phyloP scores from a whole-genome alignment of 2,888 invertebrate species.

The Bombyx huttoni region DNA sequence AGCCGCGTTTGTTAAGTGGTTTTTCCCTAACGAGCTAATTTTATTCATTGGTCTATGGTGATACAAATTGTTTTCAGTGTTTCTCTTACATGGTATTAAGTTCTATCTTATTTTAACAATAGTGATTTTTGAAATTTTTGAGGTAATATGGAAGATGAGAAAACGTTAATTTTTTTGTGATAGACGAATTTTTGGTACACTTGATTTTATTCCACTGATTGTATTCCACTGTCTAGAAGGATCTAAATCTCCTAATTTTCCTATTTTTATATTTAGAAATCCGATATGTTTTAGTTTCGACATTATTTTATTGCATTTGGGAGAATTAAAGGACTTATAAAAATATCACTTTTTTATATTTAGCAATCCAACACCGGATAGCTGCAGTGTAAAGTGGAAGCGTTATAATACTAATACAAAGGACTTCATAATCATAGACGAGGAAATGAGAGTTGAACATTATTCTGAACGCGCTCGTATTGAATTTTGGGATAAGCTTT shows the following conservation, averaged over 20 bases:
- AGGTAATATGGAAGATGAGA: too few relatives aligned
- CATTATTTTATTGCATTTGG: conserved; percentile 1
- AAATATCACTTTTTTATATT: conserved; percentile 3
- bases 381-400: conserved; percentile 33
- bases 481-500: conserved; percentile 39
- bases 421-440: conserved; percentile 34
- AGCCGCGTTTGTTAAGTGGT: too few relatives aligned
- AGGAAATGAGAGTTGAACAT: conserved; percentile 27
- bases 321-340: not conserved
- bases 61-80: too few relatives aligned
- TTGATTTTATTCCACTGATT: not conserved
- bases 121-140: too few relatives aligned
- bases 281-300: not conserved
- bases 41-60: too few relatives aligned
- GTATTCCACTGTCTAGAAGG: too few relatives aligned
- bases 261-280: not conserved
- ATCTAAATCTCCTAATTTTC: not conserved
- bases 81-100: too few relatives aligned
- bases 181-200: too few relatives aligned
- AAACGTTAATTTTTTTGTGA: too few relatives aligned
- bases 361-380: conserved; percentile 45
- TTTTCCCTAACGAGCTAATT: too few relatives aligned
- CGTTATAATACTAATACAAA: conserved; percentile 18
- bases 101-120: too few relatives aligned
- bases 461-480: conserved; percentile 26